Percentiles rank a stretch among this genome's conserved stretches.
Evolutionary conservation across 1,140 invertebrate genomes (phyloP).

Genomic region (Augochlora pura): DNA sequence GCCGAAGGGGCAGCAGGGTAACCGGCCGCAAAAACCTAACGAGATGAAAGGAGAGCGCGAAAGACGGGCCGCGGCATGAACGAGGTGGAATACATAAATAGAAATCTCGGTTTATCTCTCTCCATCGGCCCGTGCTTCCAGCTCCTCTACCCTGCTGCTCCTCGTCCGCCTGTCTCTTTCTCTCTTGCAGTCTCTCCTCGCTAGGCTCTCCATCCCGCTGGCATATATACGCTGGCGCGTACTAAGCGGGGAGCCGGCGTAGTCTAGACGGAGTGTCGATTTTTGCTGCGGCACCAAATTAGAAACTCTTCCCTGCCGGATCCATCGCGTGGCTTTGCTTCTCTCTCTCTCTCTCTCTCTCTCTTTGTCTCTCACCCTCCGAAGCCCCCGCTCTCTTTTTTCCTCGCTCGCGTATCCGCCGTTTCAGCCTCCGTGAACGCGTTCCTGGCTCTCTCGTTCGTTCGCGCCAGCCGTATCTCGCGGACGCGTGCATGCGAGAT

Average conservation of each 20-base stretch:
- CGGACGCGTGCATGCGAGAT: constrained; percentile 59
- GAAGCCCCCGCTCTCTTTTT: constrained; percentile 10
- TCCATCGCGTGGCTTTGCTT: constrained; percentile 33
- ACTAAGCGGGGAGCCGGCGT: constrained; percentile 62
- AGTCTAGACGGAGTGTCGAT: constrained; percentile 81
- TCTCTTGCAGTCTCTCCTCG: neutral
- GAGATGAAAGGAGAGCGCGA: constrained; percentile 78
- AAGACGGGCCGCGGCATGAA: constrained; percentile 70
- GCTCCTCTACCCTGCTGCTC: neutral
- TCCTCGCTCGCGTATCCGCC: neutral
- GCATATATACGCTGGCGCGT: constrained; percentile 47
- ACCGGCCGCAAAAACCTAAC: constrained; percentile 74
- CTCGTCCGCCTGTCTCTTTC: no score
- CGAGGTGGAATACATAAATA: constrained; percentile 79
- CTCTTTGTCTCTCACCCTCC: neutral
- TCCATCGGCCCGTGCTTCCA: constrained; percentile 6
- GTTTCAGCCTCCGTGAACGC: neutral
- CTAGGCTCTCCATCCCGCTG: constrained; percentile 9
- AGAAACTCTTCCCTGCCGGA: constrained; percentile 67
- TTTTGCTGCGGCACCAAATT: constrained; percentile 79
- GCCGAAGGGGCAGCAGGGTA: constrained; percentile 17
- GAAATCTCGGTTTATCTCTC: constrained; percentile 64
- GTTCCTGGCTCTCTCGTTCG: constrained; percentile 15
- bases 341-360: constrained; percentile 13
- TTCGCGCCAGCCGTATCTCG: constrained; percentile 27